Percentiles rank a stretch among this genome's conserved stretches.
phyloP scores from a whole-genome alignment of 2,797 vertebrate genomes.

The Sitta carolinensis region DNA sequence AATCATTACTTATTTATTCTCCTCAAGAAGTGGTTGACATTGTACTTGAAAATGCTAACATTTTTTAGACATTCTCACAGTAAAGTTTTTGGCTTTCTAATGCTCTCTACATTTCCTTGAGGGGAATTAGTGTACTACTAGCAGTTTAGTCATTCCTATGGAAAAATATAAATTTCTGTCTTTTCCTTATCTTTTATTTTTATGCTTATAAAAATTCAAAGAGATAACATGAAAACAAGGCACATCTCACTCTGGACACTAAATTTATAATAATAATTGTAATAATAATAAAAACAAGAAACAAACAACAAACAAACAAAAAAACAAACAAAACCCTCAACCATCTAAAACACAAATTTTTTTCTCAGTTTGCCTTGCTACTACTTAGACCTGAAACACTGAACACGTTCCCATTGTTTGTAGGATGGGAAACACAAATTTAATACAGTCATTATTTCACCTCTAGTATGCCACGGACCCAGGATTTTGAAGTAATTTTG shows the following conservation, averaged over 20 bases:
- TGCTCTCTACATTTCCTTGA: background rate
- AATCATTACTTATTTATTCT: background rate
- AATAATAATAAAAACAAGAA: background rate
- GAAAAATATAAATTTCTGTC: background rate
- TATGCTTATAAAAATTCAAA: background rate
- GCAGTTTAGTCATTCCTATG: background rate
- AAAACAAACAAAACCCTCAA: background rate
- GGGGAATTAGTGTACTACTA: background rate
- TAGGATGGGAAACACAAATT: background rate
- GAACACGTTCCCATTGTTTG: background rate
- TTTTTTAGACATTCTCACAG: background rate
- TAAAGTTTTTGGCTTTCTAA: background rate
- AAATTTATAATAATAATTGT: background rate
- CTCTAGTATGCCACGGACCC: background rate
- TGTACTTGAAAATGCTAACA: background rate
- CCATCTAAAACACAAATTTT: background rate
- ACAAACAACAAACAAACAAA: rapidly evolving
- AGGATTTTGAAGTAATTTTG: background rate
- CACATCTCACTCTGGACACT: background rate
- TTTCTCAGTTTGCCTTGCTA: background rate
- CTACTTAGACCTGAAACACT: background rate
- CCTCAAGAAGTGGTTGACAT: background rate
- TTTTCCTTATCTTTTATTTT: background rate
- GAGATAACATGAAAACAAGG: background rate
- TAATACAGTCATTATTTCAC: background rate